phyloP scores from a whole-genome alignment of 2,888 invertebrate genomes.

The Salticus scenicus region DNA sequence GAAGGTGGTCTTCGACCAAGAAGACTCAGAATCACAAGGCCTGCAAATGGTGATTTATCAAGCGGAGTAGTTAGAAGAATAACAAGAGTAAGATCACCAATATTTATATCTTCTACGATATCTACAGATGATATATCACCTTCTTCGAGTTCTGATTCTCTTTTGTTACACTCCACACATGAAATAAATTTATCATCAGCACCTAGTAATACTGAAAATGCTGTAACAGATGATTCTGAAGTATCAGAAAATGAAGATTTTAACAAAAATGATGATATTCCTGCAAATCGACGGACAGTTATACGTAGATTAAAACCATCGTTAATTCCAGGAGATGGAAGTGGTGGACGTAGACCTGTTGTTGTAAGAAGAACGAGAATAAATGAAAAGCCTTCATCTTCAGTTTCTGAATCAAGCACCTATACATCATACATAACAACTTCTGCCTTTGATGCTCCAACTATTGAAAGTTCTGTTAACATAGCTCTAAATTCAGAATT shows the following conservation, averaged over 20 bases:
- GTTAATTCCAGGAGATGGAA: constrained; percentile 59
- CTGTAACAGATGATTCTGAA: not conserved
- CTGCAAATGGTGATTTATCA: constrained; percentile 24
- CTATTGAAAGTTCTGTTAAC: not conserved
- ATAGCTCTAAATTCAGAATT: not conserved
- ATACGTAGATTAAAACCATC: constrained; percentile 56
- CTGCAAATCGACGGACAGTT: constrained; percentile 37
- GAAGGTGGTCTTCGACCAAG: constrained; percentile 28
- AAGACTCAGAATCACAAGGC: constrained; percentile 55
- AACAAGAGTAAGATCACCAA: constrained; percentile 30
- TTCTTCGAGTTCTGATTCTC: not conserved
- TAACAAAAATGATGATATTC: constrained; percentile 16
- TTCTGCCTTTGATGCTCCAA: not conserved
- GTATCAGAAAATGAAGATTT: not conserved
- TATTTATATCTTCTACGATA: not conserved
- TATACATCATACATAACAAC: not conserved
- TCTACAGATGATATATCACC: constrained; percentile 19
- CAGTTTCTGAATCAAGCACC: not conserved
- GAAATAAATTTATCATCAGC: not conserved
- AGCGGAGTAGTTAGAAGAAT: constrained; percentile 48
- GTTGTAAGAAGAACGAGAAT: constrained; percentile 58
- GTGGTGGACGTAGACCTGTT: constrained; percentile 45
- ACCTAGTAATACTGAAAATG: not conserved
- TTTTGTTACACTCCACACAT: not conserved
- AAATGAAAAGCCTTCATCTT: constrained; percentile 21